Conservation (phyloP, 2,888 invertebrate genomes). For the Oscheius sp. region DNA sequence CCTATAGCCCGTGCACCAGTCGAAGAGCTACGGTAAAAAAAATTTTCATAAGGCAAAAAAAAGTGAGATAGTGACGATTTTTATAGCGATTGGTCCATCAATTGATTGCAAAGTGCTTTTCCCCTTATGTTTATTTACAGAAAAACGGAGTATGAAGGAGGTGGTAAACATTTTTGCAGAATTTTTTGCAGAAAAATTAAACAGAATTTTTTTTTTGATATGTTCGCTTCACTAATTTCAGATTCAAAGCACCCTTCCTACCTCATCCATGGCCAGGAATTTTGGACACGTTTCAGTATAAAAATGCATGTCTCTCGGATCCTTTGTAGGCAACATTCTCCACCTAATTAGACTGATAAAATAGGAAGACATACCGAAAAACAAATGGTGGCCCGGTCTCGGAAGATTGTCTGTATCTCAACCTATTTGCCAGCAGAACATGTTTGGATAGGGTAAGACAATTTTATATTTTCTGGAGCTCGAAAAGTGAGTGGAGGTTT, state of each 20-base stretch:
- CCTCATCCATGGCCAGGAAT: conserved; percentile 33
- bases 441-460: conserved; percentile 30
- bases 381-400: conserved; percentile 27
- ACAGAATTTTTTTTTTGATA: neutral
- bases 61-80: neutral
- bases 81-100: neutral
- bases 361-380: conserved; percentile 31
- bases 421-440: conserved; percentile 29
- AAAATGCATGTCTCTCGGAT: conserved; percentile 43
- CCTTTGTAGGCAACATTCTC: conserved; percentile 8
- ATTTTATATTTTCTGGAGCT: neutral
- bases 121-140: neutral
- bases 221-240: too few species aligned
- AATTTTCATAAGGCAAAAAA: neutral
- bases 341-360: neutral
- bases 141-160: neutral
- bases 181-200: neutral
- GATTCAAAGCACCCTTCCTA: conserved; percentile 13
- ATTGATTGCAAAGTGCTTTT: neutral
- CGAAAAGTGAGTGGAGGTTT: too few species aligned
- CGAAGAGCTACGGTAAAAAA: conserved; percentile 27
- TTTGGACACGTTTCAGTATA: conserved; percentile 39
- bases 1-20: conserved; percentile 33
- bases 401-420: conserved; percentile 39
- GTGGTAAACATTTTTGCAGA: neutral